phyloP scores from a whole-genome alignment of 2,888 invertebrate species.

The Eumerus sabulonum region DNA sequence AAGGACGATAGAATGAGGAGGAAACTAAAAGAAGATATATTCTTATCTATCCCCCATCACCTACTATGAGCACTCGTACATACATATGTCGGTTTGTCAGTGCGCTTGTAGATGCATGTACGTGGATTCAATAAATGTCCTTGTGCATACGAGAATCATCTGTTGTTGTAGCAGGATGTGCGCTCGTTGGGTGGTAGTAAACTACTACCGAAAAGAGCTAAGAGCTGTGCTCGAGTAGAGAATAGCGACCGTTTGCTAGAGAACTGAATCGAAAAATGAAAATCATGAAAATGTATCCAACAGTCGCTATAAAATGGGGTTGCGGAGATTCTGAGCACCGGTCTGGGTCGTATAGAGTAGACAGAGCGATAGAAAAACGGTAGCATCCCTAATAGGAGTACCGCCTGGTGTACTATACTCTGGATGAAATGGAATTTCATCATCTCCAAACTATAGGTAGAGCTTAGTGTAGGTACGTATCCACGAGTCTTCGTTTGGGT shows the following conservation, averaged over 20 bases:
- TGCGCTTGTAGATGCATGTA: slow-evolving; percentile 17
- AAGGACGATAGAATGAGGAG: neutral
- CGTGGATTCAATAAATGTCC: slow-evolving; percentile 65
- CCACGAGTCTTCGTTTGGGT: slow-evolving; percentile 1
- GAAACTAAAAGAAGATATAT: slow-evolving; percentile 19
- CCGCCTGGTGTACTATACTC: slow-evolving; percentile 25
- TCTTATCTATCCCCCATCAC: slow-evolving; percentile 28
- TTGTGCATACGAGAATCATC: slow-evolving; percentile 64
- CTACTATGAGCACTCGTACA: slow-evolving; percentile 5
- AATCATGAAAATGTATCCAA: slow-evolving; percentile 43
- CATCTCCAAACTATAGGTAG: neutral
- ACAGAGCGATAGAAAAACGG: slow-evolving; percentile 46
- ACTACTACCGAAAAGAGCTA: neutral
- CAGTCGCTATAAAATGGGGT: slow-evolving; percentile 31
- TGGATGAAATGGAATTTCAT: slow-evolving; percentile 51
- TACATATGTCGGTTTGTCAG: neutral
- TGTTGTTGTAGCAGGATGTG: slow-evolving; percentile 43
- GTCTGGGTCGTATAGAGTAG: slow-evolving; percentile 6
- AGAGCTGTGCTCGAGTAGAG: too few relatives aligned
- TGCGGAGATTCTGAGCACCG: slow-evolving; percentile 6
- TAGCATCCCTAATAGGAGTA: slow-evolving; percentile 47
- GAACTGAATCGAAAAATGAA: slow-evolving; percentile 57
- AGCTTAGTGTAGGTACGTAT: slow-evolving; percentile 16
- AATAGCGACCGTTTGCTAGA: slow-evolving; percentile 23
- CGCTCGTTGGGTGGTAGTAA: slow-evolving; percentile 15